Evolutionary conservation across 2,888 invertebrate species (phyloP).

Genomic region (Noctua comes): DNA sequence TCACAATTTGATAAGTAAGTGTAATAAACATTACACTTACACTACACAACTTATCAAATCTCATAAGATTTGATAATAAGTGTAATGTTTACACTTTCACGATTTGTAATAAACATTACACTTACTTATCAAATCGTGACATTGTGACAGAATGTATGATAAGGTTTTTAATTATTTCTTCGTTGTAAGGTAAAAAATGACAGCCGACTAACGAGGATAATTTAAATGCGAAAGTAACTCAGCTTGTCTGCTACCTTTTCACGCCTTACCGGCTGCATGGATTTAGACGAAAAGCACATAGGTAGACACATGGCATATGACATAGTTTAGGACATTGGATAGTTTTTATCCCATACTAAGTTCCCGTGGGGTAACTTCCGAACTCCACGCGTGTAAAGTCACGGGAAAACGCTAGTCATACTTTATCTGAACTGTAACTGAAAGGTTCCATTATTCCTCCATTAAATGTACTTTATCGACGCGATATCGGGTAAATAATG

Average conservation of each 20-base stretch:
- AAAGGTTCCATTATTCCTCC: constrained; percentile 2
- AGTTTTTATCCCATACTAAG: neutral
- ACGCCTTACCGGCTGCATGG: neutral
- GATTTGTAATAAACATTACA: too few relatives aligned
- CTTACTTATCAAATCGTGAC: too few relatives aligned
- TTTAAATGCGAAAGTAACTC: neutral
- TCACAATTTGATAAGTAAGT: too few relatives aligned
- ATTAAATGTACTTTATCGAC: constrained; percentile 18
- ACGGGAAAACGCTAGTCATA: neutral
- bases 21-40: too few relatives aligned
- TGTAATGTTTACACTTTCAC: too few relatives aligned
- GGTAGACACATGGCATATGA: neutral
- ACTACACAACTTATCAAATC: too few relatives aligned
- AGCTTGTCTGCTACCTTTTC: neutral
- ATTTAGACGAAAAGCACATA: neutral
- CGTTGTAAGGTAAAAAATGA: neutral
- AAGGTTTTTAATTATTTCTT: neutral
- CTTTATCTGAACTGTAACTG: neutral
- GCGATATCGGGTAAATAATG: constrained; percentile 29
- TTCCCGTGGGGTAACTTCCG: neutral
- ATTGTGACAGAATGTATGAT: neutral
- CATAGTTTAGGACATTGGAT: neutral
- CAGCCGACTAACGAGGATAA: too few relatives aligned
- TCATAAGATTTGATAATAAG: neutral
- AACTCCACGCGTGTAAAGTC: neutral